phyloP scores from a whole-genome alignment of 2,888 invertebrate species.

The Dasypogon diadema region DNA sequence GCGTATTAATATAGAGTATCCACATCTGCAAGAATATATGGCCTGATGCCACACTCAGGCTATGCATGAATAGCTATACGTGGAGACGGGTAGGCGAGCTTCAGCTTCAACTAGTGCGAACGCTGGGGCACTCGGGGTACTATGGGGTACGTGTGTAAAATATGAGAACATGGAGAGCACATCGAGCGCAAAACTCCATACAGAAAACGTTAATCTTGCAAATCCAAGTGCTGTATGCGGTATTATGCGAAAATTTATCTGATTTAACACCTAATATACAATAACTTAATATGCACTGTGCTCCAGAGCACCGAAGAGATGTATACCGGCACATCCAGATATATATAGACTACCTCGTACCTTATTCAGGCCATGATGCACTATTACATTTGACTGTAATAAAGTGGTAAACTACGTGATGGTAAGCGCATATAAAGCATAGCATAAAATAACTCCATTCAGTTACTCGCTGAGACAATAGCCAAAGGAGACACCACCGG shows the following conservation, averaged over 20 bases:
- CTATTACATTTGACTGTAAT: slow-evolving; percentile 42
- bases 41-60: slow-evolving; percentile 11
- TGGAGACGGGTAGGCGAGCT: background rate
- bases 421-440: slow-evolving; percentile 39
- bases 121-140: background rate
- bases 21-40: slow-evolving; percentile 44
- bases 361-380: slow-evolving; percentile 41
- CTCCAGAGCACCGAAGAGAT: slow-evolving; percentile 21
- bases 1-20: slow-evolving; percentile 54
- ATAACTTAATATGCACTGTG: slow-evolving; percentile 66
- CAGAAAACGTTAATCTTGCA: slow-evolving; percentile 68
- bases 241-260: slow-evolving; percentile 70
- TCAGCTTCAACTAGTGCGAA: background rate
- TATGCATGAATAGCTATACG: background rate
- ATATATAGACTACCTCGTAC: slow-evolving; percentile 42
- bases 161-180: slow-evolving; percentile 53
- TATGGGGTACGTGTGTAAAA: slow-evolving; percentile 49
- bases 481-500: slow-evolving; percentile 21
- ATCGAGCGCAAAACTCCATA: slow-evolving; percentile 55
- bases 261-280: slow-evolving; percentile 71
- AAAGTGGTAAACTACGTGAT: slow-evolving; percentile 48
- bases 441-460: slow-evolving; percentile 47
- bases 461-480: slow-evolving; percentile 49
- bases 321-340: slow-evolving; percentile 14
- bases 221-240: slow-evolving; percentile 70